Base-by-base conservation (phyloP, 2,113 vertebrate genomes). In the Grus americana region DNA sequence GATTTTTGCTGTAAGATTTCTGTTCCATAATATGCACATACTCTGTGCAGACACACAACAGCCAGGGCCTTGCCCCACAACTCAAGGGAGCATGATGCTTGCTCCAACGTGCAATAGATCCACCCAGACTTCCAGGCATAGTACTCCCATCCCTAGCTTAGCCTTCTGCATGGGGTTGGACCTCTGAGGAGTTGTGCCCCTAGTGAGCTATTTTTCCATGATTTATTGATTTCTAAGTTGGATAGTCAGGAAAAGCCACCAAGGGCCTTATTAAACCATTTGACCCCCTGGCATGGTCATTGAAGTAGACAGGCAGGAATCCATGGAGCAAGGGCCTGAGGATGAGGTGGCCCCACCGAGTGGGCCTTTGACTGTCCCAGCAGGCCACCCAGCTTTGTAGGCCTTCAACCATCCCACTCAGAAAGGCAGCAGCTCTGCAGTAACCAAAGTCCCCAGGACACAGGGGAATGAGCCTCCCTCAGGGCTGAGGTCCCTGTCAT, bases 21-120 rank as follows among this genome's bases (percentile, higher is more conserved):
- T 85, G 38, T 58, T 88, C 16, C 29, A 62, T 0, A 0, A 23
- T 34, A 62, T 0, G 0, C 15, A 17, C 16, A 19, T 8, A 15
- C 30, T 38, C n/a, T 50, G 9, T 42, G 59, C 40, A 79, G 79
- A 49, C 22, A 54, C 13, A 27, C 16, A 82, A 19, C 30, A 49
- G 21, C 38, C 42, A 75, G 75, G 59, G 27, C 11, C 24, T 62
- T 46, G 38, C 2, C 7, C 16, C 38, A 23, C 0, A 1, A 15
- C 24, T 58, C 79, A 44, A 30, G 22, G 14, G 40, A 83, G 15
- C 29, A 34, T 18, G 34, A 8, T 11, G 20, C 15, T 92, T 4
- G 0, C 47, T 58, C 30, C 81, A 62, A 19, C 12, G 55, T 1
- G 0, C 47, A 54, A 26, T 15, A 62, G 52, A n/a, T 9, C 4